These are phyloP conservation scores for Nyctibius bracteatus DNA, from an alignment of 2,113 vertebrate genomes.

Conservation along the genomic window DNA sequence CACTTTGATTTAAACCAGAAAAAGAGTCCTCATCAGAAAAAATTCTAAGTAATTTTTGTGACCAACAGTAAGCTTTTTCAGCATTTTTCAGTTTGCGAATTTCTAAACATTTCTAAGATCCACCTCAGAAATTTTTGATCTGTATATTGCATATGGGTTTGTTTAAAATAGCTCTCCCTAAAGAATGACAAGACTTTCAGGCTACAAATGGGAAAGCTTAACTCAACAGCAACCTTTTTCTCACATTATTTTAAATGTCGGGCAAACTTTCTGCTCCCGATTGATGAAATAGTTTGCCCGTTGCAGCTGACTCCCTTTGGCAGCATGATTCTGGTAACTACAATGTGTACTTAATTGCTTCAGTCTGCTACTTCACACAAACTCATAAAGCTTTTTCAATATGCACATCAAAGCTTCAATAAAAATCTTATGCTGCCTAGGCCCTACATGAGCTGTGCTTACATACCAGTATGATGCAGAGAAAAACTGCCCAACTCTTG, in stretches of 20 bases:
- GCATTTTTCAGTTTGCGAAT: neutral
- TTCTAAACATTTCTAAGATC: neutral
- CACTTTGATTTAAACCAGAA: neutral
- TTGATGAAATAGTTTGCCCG: neutral
- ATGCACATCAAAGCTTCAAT: neutral
- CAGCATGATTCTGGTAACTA: too few species aligned
- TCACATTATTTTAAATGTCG: neutral
- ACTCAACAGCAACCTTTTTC: neutral
- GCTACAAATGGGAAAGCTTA: neutral
- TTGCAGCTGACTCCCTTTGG: neutral
- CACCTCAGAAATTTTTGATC: neutral
- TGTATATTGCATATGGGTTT: neutral
- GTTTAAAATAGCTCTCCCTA: neutral
- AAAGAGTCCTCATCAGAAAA: neutral
- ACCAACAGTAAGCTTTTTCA: neutral
- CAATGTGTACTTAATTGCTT: neutral
- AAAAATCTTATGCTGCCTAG: neutral
- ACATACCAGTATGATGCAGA: fast-evolving
- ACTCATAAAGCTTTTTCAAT: neutral
- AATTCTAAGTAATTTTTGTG: neutral
- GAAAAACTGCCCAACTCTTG: fast-evolving
- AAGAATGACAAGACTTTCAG: neutral
- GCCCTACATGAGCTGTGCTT: fast-evolving
- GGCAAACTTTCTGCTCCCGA: neutral
- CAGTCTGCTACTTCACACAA: neutral